Base-by-base conservation (phyloP, 2,888 invertebrate species). In the Eudemis profundana region DNA sequence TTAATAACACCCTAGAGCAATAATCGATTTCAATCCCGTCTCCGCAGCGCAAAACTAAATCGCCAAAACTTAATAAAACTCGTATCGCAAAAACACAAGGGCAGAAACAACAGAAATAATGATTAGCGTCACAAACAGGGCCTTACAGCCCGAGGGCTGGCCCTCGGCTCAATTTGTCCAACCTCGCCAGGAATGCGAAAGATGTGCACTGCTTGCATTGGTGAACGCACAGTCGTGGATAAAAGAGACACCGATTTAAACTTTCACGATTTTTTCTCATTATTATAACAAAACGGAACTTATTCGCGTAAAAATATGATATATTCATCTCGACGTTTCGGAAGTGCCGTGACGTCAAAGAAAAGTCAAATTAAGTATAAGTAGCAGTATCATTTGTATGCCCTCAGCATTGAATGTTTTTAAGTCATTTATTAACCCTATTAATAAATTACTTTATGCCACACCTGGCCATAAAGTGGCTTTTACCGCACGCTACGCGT, bases 121-220 rank as follows among this genome's bases (percentile, higher is more conserved):
- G 76, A 75, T 71, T 72, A 67, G 61, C 67, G 70, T 70, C 71
- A 75, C 70, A 76, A 76, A 81, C 80, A 77, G 23, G 60, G 29
- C 33, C 51, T 65, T 44, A 65, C 12, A 14, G 53, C 61, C 56
- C 51, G 49, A 46, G 66, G 61, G 64, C 27, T 54, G 44, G 29
- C 53, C 50, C 64, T 44, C 73, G 77, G 79, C 82, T 79, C 85
- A 85, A 86, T 89, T 87, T 85, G 83, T 73, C 72, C 69, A 77
- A 74, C 71, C 82, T 76, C 79, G 84, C 72, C 51, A 72, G 82
- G 87, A 86, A 89, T 87, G 81, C 70, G 61, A 56, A 74, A 72
- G 72, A 81, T 83, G 76, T 82, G 84, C 84, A 82, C 71, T 82
- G 82, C 82, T 87, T 85, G 84, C 79, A 78, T 53, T 68, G 44